phyloP scores from a whole-genome alignment of 2,113 vertebrate species.

The Mixornis gularis region DNA sequence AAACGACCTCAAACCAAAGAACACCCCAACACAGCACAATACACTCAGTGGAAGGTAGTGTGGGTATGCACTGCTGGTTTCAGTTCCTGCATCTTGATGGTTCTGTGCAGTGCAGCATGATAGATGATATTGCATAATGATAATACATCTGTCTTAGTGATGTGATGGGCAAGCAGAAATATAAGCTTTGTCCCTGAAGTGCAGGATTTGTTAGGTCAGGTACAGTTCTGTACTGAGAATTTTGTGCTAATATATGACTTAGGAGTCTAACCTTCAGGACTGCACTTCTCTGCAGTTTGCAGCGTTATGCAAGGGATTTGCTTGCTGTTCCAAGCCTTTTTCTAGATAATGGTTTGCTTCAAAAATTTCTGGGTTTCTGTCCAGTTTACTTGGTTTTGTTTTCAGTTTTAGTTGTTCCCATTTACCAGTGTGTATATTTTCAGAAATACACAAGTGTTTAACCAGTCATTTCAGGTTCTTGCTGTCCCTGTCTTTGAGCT shows the following conservation, averaged over 20 bases:
- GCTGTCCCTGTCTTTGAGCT: not conserved
- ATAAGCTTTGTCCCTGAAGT: not conserved
- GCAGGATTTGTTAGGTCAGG: not conserved
- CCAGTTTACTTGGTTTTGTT: not conserved
- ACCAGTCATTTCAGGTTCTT: not conserved
- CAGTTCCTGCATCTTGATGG: not conserved
- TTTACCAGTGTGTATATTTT: not conserved
- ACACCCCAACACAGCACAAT: fast-evolving
- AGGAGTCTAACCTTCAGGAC: not conserved
- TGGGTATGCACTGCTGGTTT: not conserved
- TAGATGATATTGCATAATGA: not conserved
- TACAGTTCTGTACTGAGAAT: not conserved
- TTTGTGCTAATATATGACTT: not conserved
- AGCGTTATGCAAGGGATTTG: fast-evolving
- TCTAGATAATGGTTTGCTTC: not conserved
- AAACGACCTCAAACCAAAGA: not conserved
- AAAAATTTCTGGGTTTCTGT: not conserved
- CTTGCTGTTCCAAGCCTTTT: not conserved
- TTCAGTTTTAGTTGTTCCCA: not conserved
- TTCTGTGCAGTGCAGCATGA: not conserved
- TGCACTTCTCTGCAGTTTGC: not conserved
- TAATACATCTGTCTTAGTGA: not conserved
- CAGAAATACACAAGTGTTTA: not conserved
- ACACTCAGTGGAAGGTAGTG: not conserved
- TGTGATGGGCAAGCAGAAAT: not conserved